Evolutionary conservation across 2,113 vertebrate genomes (phyloP), one percentile per base, ranked within the genome.

Genomic region (Calypte anna): DNA sequence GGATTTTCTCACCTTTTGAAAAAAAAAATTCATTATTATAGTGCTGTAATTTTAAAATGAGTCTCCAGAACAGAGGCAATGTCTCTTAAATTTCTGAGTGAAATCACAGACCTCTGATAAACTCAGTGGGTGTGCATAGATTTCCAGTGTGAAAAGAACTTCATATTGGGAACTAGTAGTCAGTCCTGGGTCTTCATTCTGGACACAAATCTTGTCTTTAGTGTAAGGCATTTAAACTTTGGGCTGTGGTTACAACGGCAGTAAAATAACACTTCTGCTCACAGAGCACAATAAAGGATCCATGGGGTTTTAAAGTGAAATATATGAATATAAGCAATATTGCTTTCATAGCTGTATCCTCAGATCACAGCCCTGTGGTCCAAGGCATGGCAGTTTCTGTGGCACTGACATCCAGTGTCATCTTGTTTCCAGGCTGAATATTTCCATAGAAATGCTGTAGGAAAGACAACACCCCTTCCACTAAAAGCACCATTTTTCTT

Each of bases 351-450:
- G 24, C 24, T 1, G 7, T n/a, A 22, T 23, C 13, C 3, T 46
- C 33, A 67, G 11, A n/a, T 19, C 1, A 0, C 14, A 43, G 12
- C 28, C 50, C 38, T 23, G 13, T 16, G n/a, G n/a, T 28, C 9
- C 14, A 33, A 75, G 38, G 33, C 44, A 31, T 38, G 36, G 36
- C 36, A 38, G 7, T 14, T 33, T 40, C 20, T 33, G 43, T 59
- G 53, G 7, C 10, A 18, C 31, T 53, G 62, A 36, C 31, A 33
- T 33, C 3, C 33, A 59, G 4, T 20, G 8, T 17, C 7, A 89
- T 28, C 43, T 44, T 48, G 48, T 78, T 6, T 3, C 73, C 78
- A 50, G 23, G 31, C 30, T 66, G 19, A 13, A 28, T 25, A 75
- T 93, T 55, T 28, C 61, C 24, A 74, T 4, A 40, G 30, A 9